Evolutionary conservation across 2,888 invertebrate genomes (phyloP), one percentile per base, ranked within the genome.

Genomic region (Scaptomyza reducta): DNA sequence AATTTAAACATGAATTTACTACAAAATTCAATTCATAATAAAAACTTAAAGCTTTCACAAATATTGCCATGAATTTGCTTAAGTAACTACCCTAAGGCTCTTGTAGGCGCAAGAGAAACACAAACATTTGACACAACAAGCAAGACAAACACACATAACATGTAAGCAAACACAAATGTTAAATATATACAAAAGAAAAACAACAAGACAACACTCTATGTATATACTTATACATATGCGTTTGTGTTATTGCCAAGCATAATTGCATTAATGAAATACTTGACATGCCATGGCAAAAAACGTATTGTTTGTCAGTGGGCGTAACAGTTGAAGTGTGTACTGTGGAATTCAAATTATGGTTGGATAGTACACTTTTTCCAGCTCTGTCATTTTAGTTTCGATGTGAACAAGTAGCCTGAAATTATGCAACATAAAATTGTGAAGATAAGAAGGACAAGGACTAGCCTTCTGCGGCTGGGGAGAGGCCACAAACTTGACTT

Each of bases 211-310:
- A 16, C n/a, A 49, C 22, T 49, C 63, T 2, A 46, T 42, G 25
- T 42, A 25, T 22, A 4, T 31, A 14, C 6, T 25, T n/a, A 31
- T 11, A 14, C 14, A 18, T 54, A 27, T 40, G 31, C 55, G 42
- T 47, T 35, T 63, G 58, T 54, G 44, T 63, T 72, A 58, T 69
- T 61, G 51, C 56, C 63, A 63, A 54, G 54, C 70, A 76, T 78
- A 81, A 81, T 81, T 84, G 74, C 62, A 63, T 73, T 64, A 78
- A 77, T 74, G 50, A 78, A 74, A 69, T 62, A 51, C 57, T 74
- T 51, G 62, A 54, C 58, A 58, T 41, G 46, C 59, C 59, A 38
- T 55, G 18, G 25, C 40, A 16, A 40, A 33, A 38, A 29, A 33
- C 33, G 9, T 13, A 35, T 13, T 51, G 62, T 29, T 22, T 45